These are phyloP conservation scores for Sycon ciliatum DNA, from an alignment of 37 sponge, comb jelly and placozoan genomes.

Conservation along the genomic window DNA sequence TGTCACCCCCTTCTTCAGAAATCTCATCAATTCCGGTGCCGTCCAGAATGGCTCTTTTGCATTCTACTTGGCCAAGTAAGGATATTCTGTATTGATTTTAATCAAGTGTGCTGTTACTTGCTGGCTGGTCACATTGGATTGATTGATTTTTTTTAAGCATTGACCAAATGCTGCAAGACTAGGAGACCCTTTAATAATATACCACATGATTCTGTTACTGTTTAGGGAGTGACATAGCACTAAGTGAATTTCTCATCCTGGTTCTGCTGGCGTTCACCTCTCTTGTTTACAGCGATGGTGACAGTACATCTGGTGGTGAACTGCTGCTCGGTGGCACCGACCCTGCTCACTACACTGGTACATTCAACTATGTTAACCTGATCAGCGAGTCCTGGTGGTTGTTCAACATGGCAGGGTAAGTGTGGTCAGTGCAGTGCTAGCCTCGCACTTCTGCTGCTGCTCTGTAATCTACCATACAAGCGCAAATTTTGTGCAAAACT, in stretches of 20 bases:
- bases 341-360: conserved; percentile 54
- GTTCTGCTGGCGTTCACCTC: background rate
- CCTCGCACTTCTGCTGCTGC: no score
- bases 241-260: no score
- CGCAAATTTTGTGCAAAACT: no score
- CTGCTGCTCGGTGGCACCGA: conserved; percentile 76
- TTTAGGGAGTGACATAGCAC: no score
- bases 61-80: conserved; percentile 79
- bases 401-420: conserved; percentile 55
- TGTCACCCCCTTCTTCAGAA: conserved; percentile 62
- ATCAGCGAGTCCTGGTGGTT: conserved; percentile 60
- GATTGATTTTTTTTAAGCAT: background rate
- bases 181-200: no score
- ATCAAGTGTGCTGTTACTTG: background rate
- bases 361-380: conserved; percentile 50
- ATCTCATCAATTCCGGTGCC: conserved; percentile 62
- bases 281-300: background rate
- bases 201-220: no score
- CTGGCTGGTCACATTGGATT: background rate
- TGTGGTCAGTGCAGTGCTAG: background rate
- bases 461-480: no score
- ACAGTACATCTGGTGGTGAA: conserved; percentile 58
- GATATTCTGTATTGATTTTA: background rate
- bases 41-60: conserved; percentile 64
- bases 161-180: no score